Base-by-base conservation (phyloP, 2,888 invertebrate genomes). In the Ophion slaviceki region DNA sequence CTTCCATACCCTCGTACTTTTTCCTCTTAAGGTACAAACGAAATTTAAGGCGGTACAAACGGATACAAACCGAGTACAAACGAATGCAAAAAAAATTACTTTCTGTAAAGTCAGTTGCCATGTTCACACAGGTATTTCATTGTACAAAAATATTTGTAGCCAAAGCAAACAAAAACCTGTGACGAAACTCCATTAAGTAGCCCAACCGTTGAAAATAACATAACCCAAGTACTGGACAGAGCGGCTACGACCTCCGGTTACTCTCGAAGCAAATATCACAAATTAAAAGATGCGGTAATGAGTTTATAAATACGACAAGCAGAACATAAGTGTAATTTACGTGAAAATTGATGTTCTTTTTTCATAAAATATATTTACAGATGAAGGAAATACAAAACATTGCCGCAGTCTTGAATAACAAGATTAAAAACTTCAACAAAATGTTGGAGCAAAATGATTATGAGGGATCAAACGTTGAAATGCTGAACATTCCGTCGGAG, bases 271-370 rank as follows among this genome's bases (percentile, higher is more conserved):
- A 66, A 66, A 36, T 36, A 66, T 28, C 45, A 67, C 20, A 40
- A 67, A 17, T 67, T 67, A 17, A 40, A 67, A 67, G 67, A 36
- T 40, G 17, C 67, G 67, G 67, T 67, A 67, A 67, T 67, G 45
- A 24, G 24, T 67, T 17, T 45, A 67, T 67, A 17, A n/a, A 67
- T 45, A 67, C 67, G n/a, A 67, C 7, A 45, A n/a, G 17, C 67
- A 67, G 67, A 67, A 67, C 40, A 67, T 66, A 66, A 66, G 2
- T 67, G 67, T 66, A 40, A 67, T 67, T 6, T 45, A 67, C 40
- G 67, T 67, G 67, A 67, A 67, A 67, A 67, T 67, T 2, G 20
- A 45, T 17, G 36, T 40, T 40, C 36, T 67, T 45, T 45, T 45
- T 45, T 10, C 45, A 45, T 45, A 45, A 45, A 40, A 67, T 67